Evolutionary conservation across 2,797 vertebrate species (phyloP).

Genomic region (Galagoides demidoff): DNA sequence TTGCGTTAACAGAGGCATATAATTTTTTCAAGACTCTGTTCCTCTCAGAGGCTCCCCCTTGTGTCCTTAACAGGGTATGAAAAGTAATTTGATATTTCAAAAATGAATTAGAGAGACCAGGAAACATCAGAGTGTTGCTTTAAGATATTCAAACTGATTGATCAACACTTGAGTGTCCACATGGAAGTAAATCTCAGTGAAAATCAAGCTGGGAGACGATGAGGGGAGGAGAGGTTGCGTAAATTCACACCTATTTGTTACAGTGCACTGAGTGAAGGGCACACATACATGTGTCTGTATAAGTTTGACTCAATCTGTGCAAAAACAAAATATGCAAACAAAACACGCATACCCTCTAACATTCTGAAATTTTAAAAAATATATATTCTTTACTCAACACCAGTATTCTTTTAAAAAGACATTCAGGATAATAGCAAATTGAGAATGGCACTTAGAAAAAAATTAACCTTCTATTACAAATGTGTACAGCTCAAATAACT

Average conservation of each 20-base stretch:
- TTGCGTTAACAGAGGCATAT: background rate
- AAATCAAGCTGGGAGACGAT: too few relatives aligned
- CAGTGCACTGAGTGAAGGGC: too few relatives aligned
- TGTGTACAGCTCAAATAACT: background rate
- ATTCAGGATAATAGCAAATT: background rate
- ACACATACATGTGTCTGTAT: too few relatives aligned
- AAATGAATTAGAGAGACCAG: background rate
- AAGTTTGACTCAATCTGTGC: too few relatives aligned
- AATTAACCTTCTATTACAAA: background rate
- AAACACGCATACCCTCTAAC: too few relatives aligned
- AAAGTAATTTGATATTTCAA: background rate
- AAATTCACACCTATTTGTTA: too few relatives aligned
- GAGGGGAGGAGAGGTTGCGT: too few relatives aligned
- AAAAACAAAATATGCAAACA: too few relatives aligned
- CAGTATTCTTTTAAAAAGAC: background rate
- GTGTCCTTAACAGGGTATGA: slow-evolving; percentile 28
- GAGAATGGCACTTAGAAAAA: background rate
- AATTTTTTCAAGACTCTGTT: background rate
- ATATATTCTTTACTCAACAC: background rate
- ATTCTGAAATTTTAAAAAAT: too few relatives aligned
- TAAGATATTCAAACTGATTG: background rate
- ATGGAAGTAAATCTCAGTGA: too few relatives aligned
- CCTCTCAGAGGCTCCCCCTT: slow-evolving; percentile 51
- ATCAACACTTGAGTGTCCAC: too few relatives aligned
- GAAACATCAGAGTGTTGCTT: background rate